Percentiles rank a stretch among this genome's conserved stretches.
Evolutionary conservation across 1,140 invertebrate species (phyloP).

Genomic region (Matsumurasca onukii): DNA sequence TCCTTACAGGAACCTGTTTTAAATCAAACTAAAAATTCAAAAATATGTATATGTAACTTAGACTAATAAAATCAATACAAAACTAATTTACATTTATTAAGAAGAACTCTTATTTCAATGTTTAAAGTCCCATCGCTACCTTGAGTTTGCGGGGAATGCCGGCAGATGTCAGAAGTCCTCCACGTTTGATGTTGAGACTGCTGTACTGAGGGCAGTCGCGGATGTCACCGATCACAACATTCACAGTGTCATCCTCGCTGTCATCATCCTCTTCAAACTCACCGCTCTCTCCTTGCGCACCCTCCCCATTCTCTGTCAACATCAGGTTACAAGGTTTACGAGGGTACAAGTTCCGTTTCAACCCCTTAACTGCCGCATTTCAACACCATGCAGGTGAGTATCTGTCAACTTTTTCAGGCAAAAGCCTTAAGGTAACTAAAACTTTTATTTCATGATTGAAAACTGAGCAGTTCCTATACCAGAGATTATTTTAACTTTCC

Average conservation of each 20-base stretch:
- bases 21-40: too few relatives aligned
- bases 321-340: not conserved
- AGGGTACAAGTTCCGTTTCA: not conserved
- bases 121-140: conserved; percentile 21
- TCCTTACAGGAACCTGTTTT: too few relatives aligned
- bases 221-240: conserved; percentile 82
- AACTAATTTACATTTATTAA: not conserved
- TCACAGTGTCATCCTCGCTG: conserved; percentile 76
- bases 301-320: conserved; percentile 48
- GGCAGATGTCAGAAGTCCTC: conserved; percentile 55
- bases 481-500: too few relatives aligned
- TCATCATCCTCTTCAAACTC: conserved; percentile 71
- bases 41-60: too few relatives aligned
- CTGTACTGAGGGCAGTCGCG: conserved; percentile 67
- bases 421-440: too few relatives aligned
- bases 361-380: too few relatives aligned
- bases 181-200: conserved; percentile 63
- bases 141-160: conserved; percentile 51
- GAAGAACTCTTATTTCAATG: not conserved
- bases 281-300: conserved; percentile 59
- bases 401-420: conserved; percentile 14
- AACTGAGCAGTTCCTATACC: too few relatives aligned
- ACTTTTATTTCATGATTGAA: too few relatives aligned
- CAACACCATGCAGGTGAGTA: not conserved
- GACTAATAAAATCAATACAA: too few relatives aligned